Conservation (phyloP, 2,797 vertebrate genomes). For the Hemibagrus guttatus region DNA sequence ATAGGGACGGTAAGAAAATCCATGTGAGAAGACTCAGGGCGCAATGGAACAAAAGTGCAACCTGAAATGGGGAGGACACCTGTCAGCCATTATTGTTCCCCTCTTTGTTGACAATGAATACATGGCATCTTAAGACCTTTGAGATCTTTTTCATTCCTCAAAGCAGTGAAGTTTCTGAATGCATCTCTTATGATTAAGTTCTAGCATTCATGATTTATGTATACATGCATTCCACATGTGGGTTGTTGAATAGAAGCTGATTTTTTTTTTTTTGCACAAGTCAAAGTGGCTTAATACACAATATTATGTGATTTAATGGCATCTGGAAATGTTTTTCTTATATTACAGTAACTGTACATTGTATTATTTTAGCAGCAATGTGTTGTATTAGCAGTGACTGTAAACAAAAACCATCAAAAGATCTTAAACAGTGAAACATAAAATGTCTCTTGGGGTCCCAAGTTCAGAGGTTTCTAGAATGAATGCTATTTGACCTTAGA, state of each 20-base stretch:
- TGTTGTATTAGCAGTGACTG: not conserved
- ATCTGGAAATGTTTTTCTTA: not conserved
- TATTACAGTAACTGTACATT: not conserved
- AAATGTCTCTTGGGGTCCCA: not conserved
- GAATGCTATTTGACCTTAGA: not conserved
- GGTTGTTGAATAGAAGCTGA: not conserved
- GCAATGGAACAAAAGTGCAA: slow-evolving; percentile 70
- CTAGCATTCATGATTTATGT: slow-evolving; percentile 30
- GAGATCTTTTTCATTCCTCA: slow-evolving; percentile 54
- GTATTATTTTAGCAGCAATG: not conserved
- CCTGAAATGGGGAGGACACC: slow-evolving; percentile 69
- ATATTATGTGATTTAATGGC: slow-evolving; percentile 12
- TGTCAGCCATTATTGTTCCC: slow-evolving; percentile 72
- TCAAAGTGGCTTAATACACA: slow-evolving; percentile 1
- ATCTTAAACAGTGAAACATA: not conserved
- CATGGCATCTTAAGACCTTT: slow-evolving; percentile 64
- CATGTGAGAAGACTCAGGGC: slow-evolving; percentile 77
- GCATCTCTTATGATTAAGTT: slow-evolving; percentile 25
- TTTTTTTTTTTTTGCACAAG: not conserved
- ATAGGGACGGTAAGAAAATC: slow-evolving; percentile 81
- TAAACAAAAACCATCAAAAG: not conserved
- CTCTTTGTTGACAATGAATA: slow-evolving; percentile 69
- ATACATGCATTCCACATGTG: not conserved
- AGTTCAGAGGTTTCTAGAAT: not conserved
- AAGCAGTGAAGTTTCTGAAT: slow-evolving; percentile 31